These are phyloP conservation scores for Drosophila kanekoi DNA, from an alignment of 2,888 invertebrate genomes.

Conservation along the genomic window DNA sequence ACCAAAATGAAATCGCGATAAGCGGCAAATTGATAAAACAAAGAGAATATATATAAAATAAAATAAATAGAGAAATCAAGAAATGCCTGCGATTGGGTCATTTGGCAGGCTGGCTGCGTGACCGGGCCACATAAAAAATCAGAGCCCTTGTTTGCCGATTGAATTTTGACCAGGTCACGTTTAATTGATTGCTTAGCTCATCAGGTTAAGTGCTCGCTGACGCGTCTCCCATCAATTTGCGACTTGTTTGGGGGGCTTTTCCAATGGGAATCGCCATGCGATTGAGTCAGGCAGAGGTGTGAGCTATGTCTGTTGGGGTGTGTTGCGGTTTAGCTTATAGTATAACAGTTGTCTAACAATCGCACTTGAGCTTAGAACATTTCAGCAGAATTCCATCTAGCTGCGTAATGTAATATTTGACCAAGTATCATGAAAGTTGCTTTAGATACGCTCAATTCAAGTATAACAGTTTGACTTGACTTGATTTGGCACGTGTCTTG, in stretches of 20 bases:
- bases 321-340: slow-evolving; percentile 35
- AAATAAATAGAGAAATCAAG: slow-evolving; percentile 31
- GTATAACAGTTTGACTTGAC: background rate
- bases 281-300: background rate
- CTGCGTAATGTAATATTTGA: background rate
- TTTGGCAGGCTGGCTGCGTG: slow-evolving; percentile 48
- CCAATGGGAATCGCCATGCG: background rate
- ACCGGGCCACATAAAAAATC: slow-evolving; percentile 61
- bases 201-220: slow-evolving; percentile 67
- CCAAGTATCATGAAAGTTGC: background rate
- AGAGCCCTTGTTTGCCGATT: slow-evolving; percentile 35
- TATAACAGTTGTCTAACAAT: slow-evolving; percentile 29
- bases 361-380: background rate
- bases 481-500: background rate
- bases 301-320: slow-evolving; percentile 34
- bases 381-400: background rate
- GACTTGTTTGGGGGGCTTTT: slow-evolving; percentile 9
- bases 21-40: slow-evolving; percentile 42
- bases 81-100: slow-evolving; percentile 43
- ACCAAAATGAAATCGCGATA: slow-evolving; percentile 65
- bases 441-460: background rate
- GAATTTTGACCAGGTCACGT: slow-evolving; percentile 30
- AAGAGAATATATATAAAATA: slow-evolving; percentile 9
- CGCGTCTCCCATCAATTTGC: slow-evolving; percentile 34
- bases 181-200: slow-evolving; percentile 57